Evolutionary conservation across 2,888 invertebrate genomes (phyloP).

Genomic region (Drosophila aldrichi): DNA sequence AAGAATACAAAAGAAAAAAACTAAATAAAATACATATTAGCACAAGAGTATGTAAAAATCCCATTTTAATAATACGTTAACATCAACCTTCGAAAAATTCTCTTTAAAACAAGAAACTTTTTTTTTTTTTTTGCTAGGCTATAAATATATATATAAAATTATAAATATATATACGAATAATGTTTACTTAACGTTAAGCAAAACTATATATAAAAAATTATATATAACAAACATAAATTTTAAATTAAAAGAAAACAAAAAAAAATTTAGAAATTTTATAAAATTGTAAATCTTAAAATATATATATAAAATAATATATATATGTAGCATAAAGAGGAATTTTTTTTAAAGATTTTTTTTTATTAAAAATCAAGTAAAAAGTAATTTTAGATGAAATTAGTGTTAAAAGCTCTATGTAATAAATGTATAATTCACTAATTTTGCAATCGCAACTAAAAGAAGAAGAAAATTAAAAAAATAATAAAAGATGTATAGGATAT

Average conservation of each 20-base stretch:
- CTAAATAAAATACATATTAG: slow-evolving; percentile 50
- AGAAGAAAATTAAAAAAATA: not conserved
- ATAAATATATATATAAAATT: slow-evolving; percentile 55
- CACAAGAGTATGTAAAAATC: slow-evolving; percentile 66
- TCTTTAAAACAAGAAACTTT: slow-evolving; percentile 1
- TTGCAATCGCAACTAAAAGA: slow-evolving; percentile 73
- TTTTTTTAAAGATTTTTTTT: slow-evolving; percentile 45
- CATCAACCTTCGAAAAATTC: slow-evolving; percentile 30
- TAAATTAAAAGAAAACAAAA: slow-evolving; percentile 45
- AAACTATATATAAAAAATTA: slow-evolving; percentile 44
- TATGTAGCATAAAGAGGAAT: slow-evolving; percentile 17
- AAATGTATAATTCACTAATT: slow-evolving; percentile 44
- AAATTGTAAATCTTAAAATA: slow-evolving; percentile 68
- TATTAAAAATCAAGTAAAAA: slow-evolving; percentile 11
- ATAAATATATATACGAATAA: slow-evolving; percentile 21
- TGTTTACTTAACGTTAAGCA: slow-evolving; percentile 31
- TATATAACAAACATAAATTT: slow-evolving; percentile 34
- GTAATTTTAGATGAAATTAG: slow-evolving; percentile 33
- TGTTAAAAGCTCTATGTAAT: slow-evolving; percentile 30
- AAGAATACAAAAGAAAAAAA: slow-evolving; percentile 8
- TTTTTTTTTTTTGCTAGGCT: slow-evolving; percentile 65
- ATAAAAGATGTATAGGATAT: slow-evolving; percentile 19
- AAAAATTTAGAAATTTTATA: slow-evolving; percentile 64
- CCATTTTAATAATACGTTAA: slow-evolving; percentile 60
- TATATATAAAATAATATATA: slow-evolving; percentile 21